These are phyloP conservation scores for Rissa tridactyla DNA, from an alignment of 2,113 vertebrate species.

Conservation along the genomic window DNA sequence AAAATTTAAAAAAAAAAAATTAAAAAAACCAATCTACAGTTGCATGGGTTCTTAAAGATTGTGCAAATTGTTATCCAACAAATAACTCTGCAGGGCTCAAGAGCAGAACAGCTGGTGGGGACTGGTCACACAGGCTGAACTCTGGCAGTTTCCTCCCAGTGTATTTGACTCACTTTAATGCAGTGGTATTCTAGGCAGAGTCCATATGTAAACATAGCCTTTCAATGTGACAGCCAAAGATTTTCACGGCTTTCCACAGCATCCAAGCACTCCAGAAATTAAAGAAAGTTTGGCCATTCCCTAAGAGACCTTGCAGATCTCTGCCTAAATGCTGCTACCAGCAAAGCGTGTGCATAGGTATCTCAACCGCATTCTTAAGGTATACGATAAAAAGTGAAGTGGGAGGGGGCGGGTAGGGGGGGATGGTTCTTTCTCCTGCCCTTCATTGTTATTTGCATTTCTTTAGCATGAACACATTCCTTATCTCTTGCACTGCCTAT, in stretches of 20 bases:
- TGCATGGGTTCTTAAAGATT: not conserved
- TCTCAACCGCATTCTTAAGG: not conserved
- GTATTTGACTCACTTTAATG: not conserved
- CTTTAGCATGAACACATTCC: not conserved
- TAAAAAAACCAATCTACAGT: not conserved
- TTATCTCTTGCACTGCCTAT: not conserved
- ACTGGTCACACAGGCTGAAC: not conserved
- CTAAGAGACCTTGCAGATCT: not conserved
- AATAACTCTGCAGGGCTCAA: not conserved
- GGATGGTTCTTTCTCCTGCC: not conserved
- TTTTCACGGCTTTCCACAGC: not conserved
- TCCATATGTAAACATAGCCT: not conserved
- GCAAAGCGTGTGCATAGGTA: not conserved
- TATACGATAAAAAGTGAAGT: not conserved
- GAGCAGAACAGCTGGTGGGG: not conserved
- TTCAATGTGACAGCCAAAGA: not conserved
- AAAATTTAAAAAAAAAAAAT: too few relatives aligned
- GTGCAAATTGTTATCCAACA: not conserved
- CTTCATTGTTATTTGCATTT: not conserved
- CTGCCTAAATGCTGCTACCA: not conserved
- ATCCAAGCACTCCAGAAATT: not conserved
- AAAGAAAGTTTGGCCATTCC: not conserved
- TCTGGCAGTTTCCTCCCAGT: not conserved
- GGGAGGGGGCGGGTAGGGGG: accelerated
- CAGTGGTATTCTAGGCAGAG: not conserved